Percentiles rank a stretch among this genome's conserved stretches.
These are phyloP conservation scores for Pseudomyrmex sp. DNA, from an alignment of 1,140 invertebrate species.

Conservation along the genomic window DNA sequence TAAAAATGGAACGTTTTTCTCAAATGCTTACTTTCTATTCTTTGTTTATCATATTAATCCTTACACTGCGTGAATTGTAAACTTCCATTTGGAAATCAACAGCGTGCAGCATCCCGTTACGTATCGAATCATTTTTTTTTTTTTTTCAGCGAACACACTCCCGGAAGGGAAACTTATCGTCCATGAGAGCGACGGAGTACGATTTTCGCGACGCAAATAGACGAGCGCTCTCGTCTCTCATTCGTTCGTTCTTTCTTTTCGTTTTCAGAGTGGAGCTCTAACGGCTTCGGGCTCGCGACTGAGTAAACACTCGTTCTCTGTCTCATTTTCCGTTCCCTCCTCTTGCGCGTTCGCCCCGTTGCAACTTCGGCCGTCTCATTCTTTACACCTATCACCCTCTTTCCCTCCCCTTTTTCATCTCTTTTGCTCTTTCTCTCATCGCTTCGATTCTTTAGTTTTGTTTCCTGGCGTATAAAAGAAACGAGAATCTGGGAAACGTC, in stretches of 20 bases:
- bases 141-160: constrained; percentile 29
- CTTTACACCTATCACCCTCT: neutral
- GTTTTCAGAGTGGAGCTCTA: constrained; percentile 6
- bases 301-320: constrained; percentile 69
- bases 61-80: neutral
- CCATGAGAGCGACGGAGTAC: neutral
- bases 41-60: neutral
- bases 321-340: constrained; percentile 57
- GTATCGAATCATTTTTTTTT: constrained; percentile 14
- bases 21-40: neutral
- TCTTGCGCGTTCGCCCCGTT: neutral
- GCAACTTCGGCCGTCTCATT: constrained; percentile 14
- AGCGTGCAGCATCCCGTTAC: neutral
- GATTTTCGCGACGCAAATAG: constrained; percentile 31
- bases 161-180: constrained; percentile 12
- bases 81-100: constrained; percentile 7
- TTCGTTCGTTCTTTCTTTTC: constrained; percentile 21
- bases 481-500: neutral
- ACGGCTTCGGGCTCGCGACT: constrained; percentile 61
- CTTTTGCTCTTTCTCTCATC: constrained; percentile 8
- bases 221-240: constrained; percentile 2
- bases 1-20: too few species aligned
- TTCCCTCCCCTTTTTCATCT: neutral
- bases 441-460: neutral
- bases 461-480: neutral